Base-by-base conservation (phyloP, 2,888 invertebrate species). In the Pyrocoelia pectoralis region DNA sequence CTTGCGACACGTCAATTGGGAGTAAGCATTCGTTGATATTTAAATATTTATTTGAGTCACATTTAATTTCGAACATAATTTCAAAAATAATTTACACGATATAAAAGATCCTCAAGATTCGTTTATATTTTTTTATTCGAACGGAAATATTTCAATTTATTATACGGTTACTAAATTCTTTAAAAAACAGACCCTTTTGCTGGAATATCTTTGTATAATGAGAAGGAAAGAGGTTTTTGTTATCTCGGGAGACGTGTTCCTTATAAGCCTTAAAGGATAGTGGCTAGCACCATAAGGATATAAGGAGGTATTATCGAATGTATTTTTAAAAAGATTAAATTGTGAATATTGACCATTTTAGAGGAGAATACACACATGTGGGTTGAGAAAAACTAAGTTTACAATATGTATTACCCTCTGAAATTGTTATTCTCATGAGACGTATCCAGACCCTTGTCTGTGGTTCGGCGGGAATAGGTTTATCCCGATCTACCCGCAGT, bases 331-430 rank as follows among this genome's bases (percentile, higher is more conserved):
- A 12, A 1, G 43, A 56, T 49, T 50, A 50, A 19, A 19, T 43
- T n/a, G n/a, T n/a, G n/a, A n/a, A n/a, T n/a, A n/a, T 52, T 41
- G 38, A 3, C 18, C 13, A 19, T 48, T 46, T 46, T 10, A 19
- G 12, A 43, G 29, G n/a, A 46, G 18, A 29, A 52, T 52, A 18
- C 18, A 46, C 50, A 52, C 17, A 58, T 54, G 9, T 15, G 38
- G 15, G 40, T 19, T 46, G 19, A 48, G 52, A 62, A 58, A 66
- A 66, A 61, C 59, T 63, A 60, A 66, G 59, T 66, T 62, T 63
- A 66, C 59, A 66, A 66, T 66, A 63, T 63, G 63, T 66, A 63
- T 66, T 66, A 66, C 59, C 55, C 55, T 56, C 64, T 59, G 60
- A 64, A 59, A 60, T 40, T 60, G 64, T 60, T 59, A 60, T 64